Evolutionary conservation across 2,113 vertebrate species (phyloP), one percentile per base, ranked within the genome.

Genomic region (Geothlypis trichas): DNA sequence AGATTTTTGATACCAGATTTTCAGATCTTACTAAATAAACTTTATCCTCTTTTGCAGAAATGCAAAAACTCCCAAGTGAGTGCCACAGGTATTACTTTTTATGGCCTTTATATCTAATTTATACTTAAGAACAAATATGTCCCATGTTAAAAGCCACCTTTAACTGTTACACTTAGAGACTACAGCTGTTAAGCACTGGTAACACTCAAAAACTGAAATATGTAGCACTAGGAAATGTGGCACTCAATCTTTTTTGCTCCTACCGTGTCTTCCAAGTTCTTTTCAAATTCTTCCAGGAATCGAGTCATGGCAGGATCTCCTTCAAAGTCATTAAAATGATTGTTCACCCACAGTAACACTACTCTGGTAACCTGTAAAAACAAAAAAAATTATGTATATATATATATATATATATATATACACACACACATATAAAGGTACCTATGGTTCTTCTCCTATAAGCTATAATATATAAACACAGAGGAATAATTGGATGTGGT

Each of bases 261-360:
- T 98, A 99, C 99, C 81, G 99, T 97, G 33, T 97, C 96, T 98
- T 99, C 99, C 84, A 99, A 98, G 85, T 98, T 97, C 96, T 98
- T 99, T 94, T 99, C 99, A 97, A 99, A 99, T 59, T 99, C 99
- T 88, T 99, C 99, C 90, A 99, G 96, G 97, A 99, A 99, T 66
- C 94, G 98, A 19, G 99, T 99, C 99, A 99, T 99, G 62, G 98
- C 98, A 35, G 98, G 98, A 96, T 99, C 98, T 33, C 99, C 99
- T 98, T 99, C 99, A 95, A 99, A 99, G 97, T 99, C 99, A 95
- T 99, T 99, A 94, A 99, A 99, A 95, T 99, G 99, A 97, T 99
- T 99, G 97, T 99, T 99, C 92, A 99, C 99, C 99, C 99, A 99
- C 88, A 99, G 97, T 57, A 99, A 97, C 55, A 99, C 99, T 72